Conservation (phyloP, 2,888 invertebrate species). For the Balanococcus diminutus region DNA sequence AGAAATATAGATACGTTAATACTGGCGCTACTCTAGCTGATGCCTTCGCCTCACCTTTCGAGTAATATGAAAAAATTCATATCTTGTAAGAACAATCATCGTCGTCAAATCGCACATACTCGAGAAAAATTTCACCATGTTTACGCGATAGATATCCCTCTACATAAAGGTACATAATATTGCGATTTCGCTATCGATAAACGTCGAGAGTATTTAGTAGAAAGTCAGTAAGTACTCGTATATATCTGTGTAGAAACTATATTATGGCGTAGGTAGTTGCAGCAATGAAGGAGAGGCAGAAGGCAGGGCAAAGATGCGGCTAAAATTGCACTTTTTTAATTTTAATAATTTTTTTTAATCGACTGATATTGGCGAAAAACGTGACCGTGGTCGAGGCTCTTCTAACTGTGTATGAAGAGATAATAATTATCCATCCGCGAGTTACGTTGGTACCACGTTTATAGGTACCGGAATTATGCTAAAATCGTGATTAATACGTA, state of each 20-base stretch:
- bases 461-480: too few relatives aligned
- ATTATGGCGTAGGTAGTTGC: background rate
- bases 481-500: constrained; percentile 33
- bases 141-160: background rate
- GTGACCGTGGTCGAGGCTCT: background rate
- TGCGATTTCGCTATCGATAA: constrained; percentile 2
- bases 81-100: background rate
- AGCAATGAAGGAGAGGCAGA: background rate
- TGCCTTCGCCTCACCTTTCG: too few relatives aligned
- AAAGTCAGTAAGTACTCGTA: too few relatives aligned
- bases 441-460: too few relatives aligned
- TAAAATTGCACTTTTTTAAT: background rate
- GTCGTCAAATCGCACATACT: background rate
- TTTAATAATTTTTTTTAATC: background rate
- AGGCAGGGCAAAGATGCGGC: background rate
- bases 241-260: background rate
- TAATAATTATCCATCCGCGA: background rate
- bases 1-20: too few relatives aligned
- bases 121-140: constrained; percentile 1
- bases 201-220: background rate
- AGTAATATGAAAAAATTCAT: background rate
- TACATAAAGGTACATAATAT: too few relatives aligned
- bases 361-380: background rate
- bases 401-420: background rate
- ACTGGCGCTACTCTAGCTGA: too few relatives aligned